Base-by-base conservation (phyloP, 2,888 invertebrate species). In the Perizoma flavofasciatum region DNA sequence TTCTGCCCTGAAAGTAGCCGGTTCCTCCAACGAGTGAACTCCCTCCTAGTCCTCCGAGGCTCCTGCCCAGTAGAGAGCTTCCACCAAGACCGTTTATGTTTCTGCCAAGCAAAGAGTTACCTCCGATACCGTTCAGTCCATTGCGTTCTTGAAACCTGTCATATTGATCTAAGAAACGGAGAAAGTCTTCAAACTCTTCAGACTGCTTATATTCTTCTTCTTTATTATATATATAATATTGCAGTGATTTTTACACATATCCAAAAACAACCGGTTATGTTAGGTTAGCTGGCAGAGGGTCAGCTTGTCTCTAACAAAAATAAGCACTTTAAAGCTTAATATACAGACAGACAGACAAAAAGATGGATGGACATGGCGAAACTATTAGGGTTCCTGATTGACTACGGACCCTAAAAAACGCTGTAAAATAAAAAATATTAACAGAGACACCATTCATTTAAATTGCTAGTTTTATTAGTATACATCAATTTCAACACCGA, bases 171-270 rank as follows among this genome's bases (percentile, higher is more conserved):
- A 89, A 78, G 69, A 83, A 85, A 59, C 84, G 78, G 41, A 89
- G 64, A 55, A 86, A 80, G 51, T 88, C 81, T 68, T 86, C 86
- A 9, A 85, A 71, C 37, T 89, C 87, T 69, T 83, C 82, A 45
- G 73, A 79, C 71, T 84, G 82, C 68, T 76, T 82, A 60, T 78
- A 78, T 58, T 83, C 91, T 91, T n/a, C n/a, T n/a, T n/a, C n/a
- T n/a, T n/a, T n/a, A n/a, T n/a, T n/a, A n/a, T n/a, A n/a, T n/a
- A n/a, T n/a, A n/a, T n/a, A n/a, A n/a, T n/a, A n/a, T n/a, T n/a
- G n/a, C n/a, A n/a, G n/a, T n/a, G n/a, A n/a, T n/a, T n/a, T n/a
- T n/a, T n/a, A n/a, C n/a, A n/a, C n/a, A n/a, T n/a, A n/a, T n/a
- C n/a, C n/a, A n/a, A n/a, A n/a, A n/a, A n/a, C n/a, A n/a, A n/a